Percentiles rank a stretch among this genome's conserved stretches.
These are phyloP conservation scores for Neuroterus valhalla DNA, from an alignment of 1,140 invertebrate species.

Conservation along the genomic window DNA sequence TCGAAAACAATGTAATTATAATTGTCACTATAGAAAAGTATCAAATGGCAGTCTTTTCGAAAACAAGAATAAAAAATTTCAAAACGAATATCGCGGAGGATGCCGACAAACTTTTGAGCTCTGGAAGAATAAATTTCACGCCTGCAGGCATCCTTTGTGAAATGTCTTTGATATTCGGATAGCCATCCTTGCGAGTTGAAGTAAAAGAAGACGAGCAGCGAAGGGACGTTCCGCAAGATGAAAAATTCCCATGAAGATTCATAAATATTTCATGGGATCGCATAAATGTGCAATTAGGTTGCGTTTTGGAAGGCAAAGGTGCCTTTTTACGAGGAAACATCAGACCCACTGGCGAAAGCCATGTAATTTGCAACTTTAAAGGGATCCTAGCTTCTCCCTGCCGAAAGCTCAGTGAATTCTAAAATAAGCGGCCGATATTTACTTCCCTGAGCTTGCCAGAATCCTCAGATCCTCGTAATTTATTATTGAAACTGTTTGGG, in stretches of 20 bases:
- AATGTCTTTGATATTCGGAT: slow-evolving; percentile 37
- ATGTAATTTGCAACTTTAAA: slow-evolving; percentile 30
- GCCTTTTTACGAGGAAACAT: slow-evolving; percentile 36
- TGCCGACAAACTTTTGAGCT: not conserved
- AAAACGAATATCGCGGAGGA: not conserved
- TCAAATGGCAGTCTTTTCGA: not conserved
- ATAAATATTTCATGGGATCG: slow-evolving; percentile 63
- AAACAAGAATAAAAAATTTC: not conserved
- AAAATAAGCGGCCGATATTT: slow-evolving; percentile 30
- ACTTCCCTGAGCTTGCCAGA: slow-evolving; percentile 20
- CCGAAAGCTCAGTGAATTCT: slow-evolving; percentile 28
- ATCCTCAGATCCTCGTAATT: slow-evolving; percentile 22
- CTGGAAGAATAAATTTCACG: slow-evolving; percentile 22
- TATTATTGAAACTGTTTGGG: slow-evolving; percentile 27
- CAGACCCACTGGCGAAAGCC: slow-evolving; percentile 16
- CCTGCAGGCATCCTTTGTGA: slow-evolving; percentile 28
- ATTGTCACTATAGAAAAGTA: not conserved
- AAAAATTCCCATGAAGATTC: slow-evolving; percentile 59
- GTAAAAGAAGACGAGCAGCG: slow-evolving; percentile 3
- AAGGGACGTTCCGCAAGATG: slow-evolving; percentile 33
- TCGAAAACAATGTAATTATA: slow-evolving; percentile 5
- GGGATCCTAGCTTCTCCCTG: slow-evolving; percentile 17
- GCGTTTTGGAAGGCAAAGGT: slow-evolving; percentile 52
- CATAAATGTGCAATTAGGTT: slow-evolving; percentile 59
- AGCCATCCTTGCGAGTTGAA: slow-evolving; percentile 31